Evolutionary conservation across 2,888 invertebrate genomes (phyloP), one percentile per base, ranked within the genome.

Genomic region (Lasioglossum pauxillum): DNA sequence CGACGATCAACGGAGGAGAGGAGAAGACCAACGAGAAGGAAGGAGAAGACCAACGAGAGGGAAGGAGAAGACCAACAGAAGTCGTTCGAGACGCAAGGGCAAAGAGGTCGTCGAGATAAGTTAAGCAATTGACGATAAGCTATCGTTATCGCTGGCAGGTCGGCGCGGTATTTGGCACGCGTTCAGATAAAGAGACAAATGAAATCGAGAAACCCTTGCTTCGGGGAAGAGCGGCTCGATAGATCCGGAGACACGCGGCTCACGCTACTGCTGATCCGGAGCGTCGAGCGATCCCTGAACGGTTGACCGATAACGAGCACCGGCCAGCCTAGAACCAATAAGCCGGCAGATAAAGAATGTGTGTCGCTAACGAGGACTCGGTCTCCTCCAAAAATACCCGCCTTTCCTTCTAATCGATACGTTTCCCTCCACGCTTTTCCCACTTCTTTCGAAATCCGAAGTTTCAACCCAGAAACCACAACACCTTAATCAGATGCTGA

Each of bases 41-140:
- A 27, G 76, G 35, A 80, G 44, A 80, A 19, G 57, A 53, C 78
- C 57, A 69, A 80, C 67, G 57, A n/a, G 57, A n/a, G 57, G n/a
- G 1, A 35, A 27, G 76, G 35, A 80, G 44, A 80, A 19, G 57
- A 69, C 80, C 69, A 67, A 81, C 71, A 78, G 77, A 83, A 83
- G 83, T 46, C 85, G 79, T 64, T 57, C 84, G 83, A 83, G 75
- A 71, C 72, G 57, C 80, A 91, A 89, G 91, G 90, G 91, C 90
- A 89, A 90, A 87, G 85, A 92, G 90, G 92, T 92, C 91, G 89
- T 79, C 82, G 78, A 89, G 91, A 92, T 90, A 91, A 90, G 90
- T 91, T 91, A 89, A 90, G 89, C 89, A 91, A 91, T 78, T 82
- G 89, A 75, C 86, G 92, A 92, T 92, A 92, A 85, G 89, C 83